Evolutionary conservation across 2,797 vertebrate genomes (phyloP), one percentile per base, ranked within the genome.

Genomic region (Bryconaethiops microstoma): DNA sequence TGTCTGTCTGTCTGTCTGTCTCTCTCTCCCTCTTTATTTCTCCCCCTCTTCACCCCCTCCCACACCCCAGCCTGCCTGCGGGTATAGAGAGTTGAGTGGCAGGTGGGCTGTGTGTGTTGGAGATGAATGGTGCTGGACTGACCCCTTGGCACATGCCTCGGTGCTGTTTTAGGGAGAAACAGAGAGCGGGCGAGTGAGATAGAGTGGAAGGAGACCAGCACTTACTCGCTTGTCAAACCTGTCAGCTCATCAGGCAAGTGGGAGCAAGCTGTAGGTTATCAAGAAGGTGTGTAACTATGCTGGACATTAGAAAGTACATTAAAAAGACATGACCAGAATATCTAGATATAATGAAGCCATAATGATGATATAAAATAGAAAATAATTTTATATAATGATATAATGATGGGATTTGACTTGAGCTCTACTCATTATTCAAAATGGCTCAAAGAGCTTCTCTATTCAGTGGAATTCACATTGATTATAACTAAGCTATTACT

Each of bases 111-210:
- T 65, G 25, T 82, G 77, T 82, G 79, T 60, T 71, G 77, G 64
- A 86, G 85, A 85, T 81, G 82, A 84, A 80, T 73, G 78, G 77
- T 79, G 65, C 62, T 73, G 78, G 74, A 62, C 60, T 76, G 78
- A 84, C 83, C 85, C 55, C 86, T 75, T 83, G 76, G 87, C 82
- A 62, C 79, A 77, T 9, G 65, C 35, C 78, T 87, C 83, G 84
- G 87, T 90, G 83, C 85, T 74, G 81, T 83, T 55, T 80, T 77
- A 77, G 78, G 84, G 62, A 23, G 62, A 77, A 48, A 62, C 70
- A 64, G 69, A 40, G 45, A 21, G 52, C 5, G 55, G 70, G 7
- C 68, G 5, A 60, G 72, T 2, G 55, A 74, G 55, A 74, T 74
- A 71, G 74, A 65, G 65, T 70, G 64, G 35, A 76, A 68, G 21